Percentiles rank a stretch among this genome's conserved stretches.
phyloP scores from a whole-genome alignment of 2,797 vertebrate species.

The Chaenodraco wilsoni region DNA sequence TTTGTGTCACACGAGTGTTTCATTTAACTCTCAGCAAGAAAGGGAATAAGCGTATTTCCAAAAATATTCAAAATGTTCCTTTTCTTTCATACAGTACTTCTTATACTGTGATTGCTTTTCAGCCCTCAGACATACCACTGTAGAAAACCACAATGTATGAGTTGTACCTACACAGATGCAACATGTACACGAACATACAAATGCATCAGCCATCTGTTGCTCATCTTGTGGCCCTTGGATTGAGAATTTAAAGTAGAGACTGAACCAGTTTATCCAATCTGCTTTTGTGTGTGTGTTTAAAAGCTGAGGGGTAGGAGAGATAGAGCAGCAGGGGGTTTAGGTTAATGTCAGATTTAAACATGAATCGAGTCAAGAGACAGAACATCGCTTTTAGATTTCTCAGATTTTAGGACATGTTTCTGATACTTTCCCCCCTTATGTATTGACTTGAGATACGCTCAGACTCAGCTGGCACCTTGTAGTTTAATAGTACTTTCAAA shows the following conservation, averaged over 20 bases:
- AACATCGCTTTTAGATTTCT: constrained; percentile 27
- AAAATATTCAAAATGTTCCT: neutral
- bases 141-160: constrained; percentile 15
- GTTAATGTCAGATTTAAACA: constrained; percentile 44
- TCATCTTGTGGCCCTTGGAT: constrained; percentile 35
- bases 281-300: constrained; percentile 14
- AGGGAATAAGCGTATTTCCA: neutral
- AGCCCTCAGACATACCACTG: neutral
- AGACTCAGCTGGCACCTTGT: constrained; percentile 3
- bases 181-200: constrained; percentile 22
- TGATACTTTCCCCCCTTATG: constrained; percentile 8
- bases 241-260: constrained; percentile 39
- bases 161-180: constrained; percentile 17
- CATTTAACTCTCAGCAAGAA: neutral
- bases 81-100: neutral
- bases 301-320: constrained; percentile 18
- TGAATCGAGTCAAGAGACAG: constrained; percentile 20
- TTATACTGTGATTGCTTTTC: neutral
- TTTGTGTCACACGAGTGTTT: neutral
- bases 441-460: constrained; percentile 30
- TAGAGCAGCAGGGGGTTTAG: constrained; percentile 24
- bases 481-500: constrained; percentile 44
- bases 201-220: constrained; percentile 43
- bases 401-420: constrained; percentile 21
- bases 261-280: constrained; percentile 15